Evolutionary conservation across 2,888 invertebrate genomes (phyloP).

Genomic region (Agelastica alni): DNA sequence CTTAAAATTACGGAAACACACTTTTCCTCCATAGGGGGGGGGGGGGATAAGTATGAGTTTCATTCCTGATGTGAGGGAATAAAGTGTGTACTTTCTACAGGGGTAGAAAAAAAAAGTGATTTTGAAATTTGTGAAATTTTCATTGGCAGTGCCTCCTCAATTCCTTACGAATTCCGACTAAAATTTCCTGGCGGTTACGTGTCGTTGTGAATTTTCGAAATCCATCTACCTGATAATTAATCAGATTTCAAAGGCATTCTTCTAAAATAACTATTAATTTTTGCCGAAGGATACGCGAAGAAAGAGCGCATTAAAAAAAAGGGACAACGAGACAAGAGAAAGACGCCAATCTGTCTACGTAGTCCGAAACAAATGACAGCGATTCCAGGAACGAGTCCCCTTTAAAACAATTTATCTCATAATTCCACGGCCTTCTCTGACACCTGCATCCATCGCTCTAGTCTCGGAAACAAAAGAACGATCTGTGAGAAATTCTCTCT

Average conservation of each 20-base stretch:
- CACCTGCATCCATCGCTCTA: conserved; percentile 36
- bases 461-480: conserved; percentile 29
- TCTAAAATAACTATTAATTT: conserved; percentile 11
- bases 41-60: too few relatives aligned
- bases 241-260: conserved; percentile 16
- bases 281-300: conserved; percentile 1
- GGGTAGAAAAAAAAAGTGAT: too few relatives aligned
- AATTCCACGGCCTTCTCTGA: conserved; percentile 35
- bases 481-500: conserved; percentile 25
- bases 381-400: conserved; percentile 37
- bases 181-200: too few relatives aligned
- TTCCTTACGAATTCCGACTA: too few relatives aligned
- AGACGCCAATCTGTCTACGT: conserved; percentile 36
- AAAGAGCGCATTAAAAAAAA: conserved; percentile 4
- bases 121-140: too few relatives aligned
- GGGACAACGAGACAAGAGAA: conserved; percentile 6
- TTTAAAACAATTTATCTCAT: conserved; percentile 45
- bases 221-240: conserved; percentile 12
- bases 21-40: too few relatives aligned
- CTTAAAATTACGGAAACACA: too few relatives aligned
- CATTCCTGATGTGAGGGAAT: too few relatives aligned
- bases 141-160: too few relatives aligned
- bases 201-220: too few relatives aligned
- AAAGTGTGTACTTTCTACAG: too few relatives aligned
- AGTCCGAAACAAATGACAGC: conserved; percentile 36